A percentile compares a stretch with the other conserved stretches of the same genome.
Evolutionary conservation across 1,140 invertebrate genomes (phyloP).

Genomic region (Euwallacea similis): DNA sequence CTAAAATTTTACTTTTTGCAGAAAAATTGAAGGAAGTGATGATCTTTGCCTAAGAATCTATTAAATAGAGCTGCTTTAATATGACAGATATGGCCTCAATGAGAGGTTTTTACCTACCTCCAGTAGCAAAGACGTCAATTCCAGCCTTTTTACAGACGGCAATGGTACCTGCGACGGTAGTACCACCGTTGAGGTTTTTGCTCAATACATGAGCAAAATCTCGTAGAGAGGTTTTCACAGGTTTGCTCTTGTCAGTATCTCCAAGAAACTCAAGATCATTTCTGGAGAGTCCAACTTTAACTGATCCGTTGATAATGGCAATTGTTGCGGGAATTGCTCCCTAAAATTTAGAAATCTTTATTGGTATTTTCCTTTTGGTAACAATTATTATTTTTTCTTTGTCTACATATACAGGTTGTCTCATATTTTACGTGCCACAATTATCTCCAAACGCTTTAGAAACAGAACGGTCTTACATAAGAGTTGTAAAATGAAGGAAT

Average conservation of each 20-base stretch:
- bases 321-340: constrained; percentile 94
- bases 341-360: constrained; percentile 52
- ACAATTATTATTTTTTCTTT: too few species aligned
- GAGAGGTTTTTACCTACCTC: constrained; percentile 55
- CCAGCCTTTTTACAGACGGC: constrained; percentile 76
- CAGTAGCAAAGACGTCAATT: constrained; percentile 94
- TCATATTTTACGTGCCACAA: too few species aligned
- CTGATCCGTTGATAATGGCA: constrained; percentile 80
- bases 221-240: constrained; percentile 80
- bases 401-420: too few species aligned
- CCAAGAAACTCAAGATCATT: constrained; percentile 68
- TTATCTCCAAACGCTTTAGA: too few species aligned
- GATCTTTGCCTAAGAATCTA: background rate
- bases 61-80: background rate
- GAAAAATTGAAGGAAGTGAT: background rate
- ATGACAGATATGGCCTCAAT: background rate
- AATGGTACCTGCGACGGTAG: constrained; percentile 95
- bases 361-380: too few species aligned
- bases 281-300: constrained; percentile 77
- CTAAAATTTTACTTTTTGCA: background rate
- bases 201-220: constrained; percentile 81
- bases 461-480: too few species aligned
- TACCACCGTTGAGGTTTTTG: constrained; percentile 82
- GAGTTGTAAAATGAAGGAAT: too few species aligned
- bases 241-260: constrained; percentile 54